Evolutionary conservation across 2,888 invertebrate species (phyloP).

Genomic region (Emmelina monodactyla): DNA sequence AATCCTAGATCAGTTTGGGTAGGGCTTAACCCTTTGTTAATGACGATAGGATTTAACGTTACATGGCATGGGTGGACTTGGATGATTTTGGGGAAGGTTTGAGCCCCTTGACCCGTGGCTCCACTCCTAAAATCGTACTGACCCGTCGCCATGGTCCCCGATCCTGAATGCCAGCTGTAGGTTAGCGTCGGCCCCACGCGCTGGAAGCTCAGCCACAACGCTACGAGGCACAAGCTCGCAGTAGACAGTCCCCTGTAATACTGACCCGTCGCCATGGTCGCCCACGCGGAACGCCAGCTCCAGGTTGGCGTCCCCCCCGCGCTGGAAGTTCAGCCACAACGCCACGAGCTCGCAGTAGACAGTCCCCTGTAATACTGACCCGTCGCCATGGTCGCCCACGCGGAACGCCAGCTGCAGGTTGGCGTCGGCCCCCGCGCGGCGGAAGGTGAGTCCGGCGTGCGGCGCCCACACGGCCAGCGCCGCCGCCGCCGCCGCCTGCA

Average conservation of each 20-base stretch:
- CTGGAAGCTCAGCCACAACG: slow-evolving; percentile 67
- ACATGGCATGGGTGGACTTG: no score
- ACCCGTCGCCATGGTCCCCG: slow-evolving; percentile 76
- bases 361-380: slow-evolving; percentile 49
- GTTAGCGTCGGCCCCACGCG: slow-evolving; percentile 70
- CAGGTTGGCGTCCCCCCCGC: slow-evolving; percentile 72
- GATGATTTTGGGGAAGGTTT: no score
- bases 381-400: slow-evolving; percentile 73
- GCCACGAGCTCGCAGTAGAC: no score
- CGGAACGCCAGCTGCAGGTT: slow-evolving; percentile 81
- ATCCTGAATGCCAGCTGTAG: slow-evolving; percentile 77
- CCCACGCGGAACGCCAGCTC: slow-evolving; percentile 74
- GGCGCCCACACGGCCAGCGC: slow-evolving; percentile 75
- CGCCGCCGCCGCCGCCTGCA: slow-evolving; percentile 62
- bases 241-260: no score
- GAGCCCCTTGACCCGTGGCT: no score
- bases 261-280: slow-evolving; percentile 75
- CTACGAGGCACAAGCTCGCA: no score
- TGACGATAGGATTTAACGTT: no score
- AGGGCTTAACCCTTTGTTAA: no score
- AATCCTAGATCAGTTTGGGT: no score
- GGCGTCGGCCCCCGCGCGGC: slow-evolving; percentile 59
- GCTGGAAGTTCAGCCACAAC: slow-evolving; percentile 66
- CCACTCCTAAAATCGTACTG: no score
- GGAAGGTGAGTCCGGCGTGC: slow-evolving; percentile 69